Evolutionary conservation across 1,140 invertebrate species (phyloP), one percentile per base, ranked within the genome.

Genomic region (Brachionus rotundiformis): DNA sequence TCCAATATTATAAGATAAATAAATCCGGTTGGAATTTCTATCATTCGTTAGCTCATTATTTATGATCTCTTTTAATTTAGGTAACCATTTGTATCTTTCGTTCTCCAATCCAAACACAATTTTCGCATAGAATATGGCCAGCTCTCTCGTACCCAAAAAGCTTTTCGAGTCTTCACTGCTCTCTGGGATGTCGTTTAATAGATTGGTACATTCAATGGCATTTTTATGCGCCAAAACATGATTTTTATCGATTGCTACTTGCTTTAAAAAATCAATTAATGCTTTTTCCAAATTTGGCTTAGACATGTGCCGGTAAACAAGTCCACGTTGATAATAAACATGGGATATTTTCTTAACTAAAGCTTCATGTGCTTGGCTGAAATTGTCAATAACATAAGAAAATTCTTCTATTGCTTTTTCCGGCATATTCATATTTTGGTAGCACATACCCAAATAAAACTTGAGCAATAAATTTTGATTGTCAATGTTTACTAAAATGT

Each of bases 321-420:
- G 39, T 25, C 68, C 68, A 25, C 68, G 10, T 73, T 73, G 68
- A 27, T 27, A 73, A 23, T 73, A 44, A 25, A 44, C 33, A 44
- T 44, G 23, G 8, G 16, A 11, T 25, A 73, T 23, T 73, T 44
- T 73, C 27, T 44, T 73, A 27, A 8, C 16, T 10, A 33, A 2
- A 36, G 29, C 31, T 36, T 19, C 6, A 4, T 39, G 29, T 19
- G n/a, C 27, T 36, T 68, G 11, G 8, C 7, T 33, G 16, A 33
- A 68, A 16, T 16, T 19, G 3, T 68, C 31, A 8, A 68, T 36
- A n/a, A 68, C 33, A 5, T 68, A 13, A 7, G 27, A 36, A 36
- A 68, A 36, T 36, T 36, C n/a, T 16, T 36, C 29, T 11, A 68
- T 3, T 1, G 63, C 63, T 7, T 68, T 68, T 10, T 31, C 29